Conservation (phyloP, 2,888 invertebrate genomes). For the Drosophila ezoana region DNA sequence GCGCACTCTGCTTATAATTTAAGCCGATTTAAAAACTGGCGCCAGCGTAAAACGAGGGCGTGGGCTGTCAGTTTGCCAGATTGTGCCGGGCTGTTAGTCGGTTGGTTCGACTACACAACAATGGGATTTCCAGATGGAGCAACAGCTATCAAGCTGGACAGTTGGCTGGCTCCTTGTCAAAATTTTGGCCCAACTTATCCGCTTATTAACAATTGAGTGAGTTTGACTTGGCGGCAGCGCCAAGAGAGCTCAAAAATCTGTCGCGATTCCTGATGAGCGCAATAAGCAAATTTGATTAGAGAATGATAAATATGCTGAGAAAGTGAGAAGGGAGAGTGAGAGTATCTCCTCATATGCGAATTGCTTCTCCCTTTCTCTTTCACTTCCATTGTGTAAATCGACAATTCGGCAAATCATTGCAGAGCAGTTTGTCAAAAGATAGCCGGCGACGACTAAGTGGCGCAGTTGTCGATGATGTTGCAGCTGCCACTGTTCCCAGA, state of each 20-base stretch:
- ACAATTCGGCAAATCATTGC: constrained; percentile 50
- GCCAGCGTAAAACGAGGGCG: constrained; percentile 55
- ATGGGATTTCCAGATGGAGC: constrained; percentile 46
- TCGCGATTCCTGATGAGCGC: constrained; percentile 55
- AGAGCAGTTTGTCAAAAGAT: constrained; percentile 55
- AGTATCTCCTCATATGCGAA: constrained; percentile 14
- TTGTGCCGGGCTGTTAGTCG: constrained; percentile 9
- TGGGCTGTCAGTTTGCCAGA: constrained; percentile 39
- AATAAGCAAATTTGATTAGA: constrained; percentile 55
- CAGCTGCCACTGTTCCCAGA: constrained; percentile 65
- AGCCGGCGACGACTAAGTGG: constrained; percentile 43
- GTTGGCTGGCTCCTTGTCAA: constrained; percentile 47
- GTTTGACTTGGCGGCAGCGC: constrained; percentile 42
- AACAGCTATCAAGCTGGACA: constrained; percentile 50
- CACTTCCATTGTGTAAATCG: constrained; percentile 16
- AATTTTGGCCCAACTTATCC: constrained; percentile 62
- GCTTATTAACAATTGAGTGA: constrained; percentile 73
- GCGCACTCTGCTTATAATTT: constrained; percentile 62
- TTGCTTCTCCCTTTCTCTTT: not conserved
- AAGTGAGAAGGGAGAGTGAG: not conserved
- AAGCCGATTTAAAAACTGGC: constrained; percentile 78
- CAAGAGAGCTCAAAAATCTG: constrained; percentile 36
- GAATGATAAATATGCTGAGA: not conserved
- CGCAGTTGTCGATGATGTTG: constrained; percentile 55
- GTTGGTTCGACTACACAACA: constrained; percentile 35